Evolutionary conservation across 1,140 invertebrate species (phyloP), one percentile per base, ranked within the genome.

Genomic region (Halictus rubicundus): DNA sequence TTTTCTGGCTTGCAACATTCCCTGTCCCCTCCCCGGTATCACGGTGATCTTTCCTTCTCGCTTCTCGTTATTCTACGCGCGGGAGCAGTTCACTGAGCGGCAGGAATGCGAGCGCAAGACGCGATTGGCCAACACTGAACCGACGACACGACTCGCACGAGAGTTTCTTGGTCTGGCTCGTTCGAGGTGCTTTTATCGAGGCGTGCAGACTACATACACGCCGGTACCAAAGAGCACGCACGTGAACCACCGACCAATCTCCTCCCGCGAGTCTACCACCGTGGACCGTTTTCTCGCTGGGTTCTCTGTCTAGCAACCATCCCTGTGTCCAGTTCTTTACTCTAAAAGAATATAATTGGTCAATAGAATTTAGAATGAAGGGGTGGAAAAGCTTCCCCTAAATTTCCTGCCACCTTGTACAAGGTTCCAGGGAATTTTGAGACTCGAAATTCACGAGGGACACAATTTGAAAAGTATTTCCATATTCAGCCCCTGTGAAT

Each of bases 1-100:
- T 90, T 92, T 89, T 91, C 89, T 90, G 87, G 80, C 91, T 92
- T 90, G 84, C 91, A 87, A 91, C 90, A 90, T 88, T 86, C 88
- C 80, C 80, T 68, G 57, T 59, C 49, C 83, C 64, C 80, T 74
- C 54, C 42, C 72, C 63, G 83, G 78, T 59, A 61, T 66, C 78
- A 79, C 72, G 54, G 12, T 49, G 80, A 57, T 81, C 69, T 71
- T 68, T 83, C 76, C 75, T 60, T 71, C 71, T 71, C 61, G 79
- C 82, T 71, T 80, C 80, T 77, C 78, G 74, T 84, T 85, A 78
- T 82, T 84, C 81, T 72, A 72, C 79, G 69, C 78, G 71, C 80
- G 78, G 77, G 82, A 87, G 78, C 81, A 76, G 80, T 74, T 84
- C 81, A 81, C 82, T 80, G 85, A 86, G 87, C 83, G 80, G 81